Evolutionary conservation across 2,797 vertebrate species (phyloP).

Genomic region (Gobionotothen gibberifrons): DNA sequence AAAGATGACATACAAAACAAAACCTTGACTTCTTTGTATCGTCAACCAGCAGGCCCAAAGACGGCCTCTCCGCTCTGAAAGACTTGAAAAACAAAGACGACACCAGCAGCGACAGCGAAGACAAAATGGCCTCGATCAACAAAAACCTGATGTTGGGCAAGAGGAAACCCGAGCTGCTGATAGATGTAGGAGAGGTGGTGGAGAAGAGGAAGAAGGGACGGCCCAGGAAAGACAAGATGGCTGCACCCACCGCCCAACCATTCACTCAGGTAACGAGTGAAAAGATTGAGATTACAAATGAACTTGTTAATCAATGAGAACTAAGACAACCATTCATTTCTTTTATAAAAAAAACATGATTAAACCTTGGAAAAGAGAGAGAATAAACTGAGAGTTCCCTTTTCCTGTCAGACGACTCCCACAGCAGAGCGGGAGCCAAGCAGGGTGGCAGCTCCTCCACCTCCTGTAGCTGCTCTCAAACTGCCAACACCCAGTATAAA

Average conservation of each 20-base stretch:
- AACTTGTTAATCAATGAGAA: neutral
- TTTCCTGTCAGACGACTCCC: constrained; percentile 55
- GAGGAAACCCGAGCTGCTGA: constrained; percentile 88
- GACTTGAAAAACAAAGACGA: constrained; percentile 91
- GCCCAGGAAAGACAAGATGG: constrained; percentile 93
- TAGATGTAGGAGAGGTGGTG: constrained; percentile 90
- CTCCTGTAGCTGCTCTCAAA: constrained; percentile 85
- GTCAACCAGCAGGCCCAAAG: constrained; percentile 84
- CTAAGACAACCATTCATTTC: too few species aligned
- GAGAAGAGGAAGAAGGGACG: constrained; percentile 98
- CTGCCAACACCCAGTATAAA: constrained; percentile 90
- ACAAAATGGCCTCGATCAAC: constrained; percentile 89
- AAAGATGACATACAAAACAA: neutral
- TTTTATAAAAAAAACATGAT: too few species aligned
- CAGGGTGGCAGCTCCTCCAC: constrained; percentile 73
- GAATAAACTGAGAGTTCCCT: neutral
- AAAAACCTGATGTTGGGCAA: constrained; percentile 89
- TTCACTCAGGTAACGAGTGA: constrained; percentile 82
- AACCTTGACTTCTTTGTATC: rapidly evolving
- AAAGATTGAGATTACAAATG: neutral
- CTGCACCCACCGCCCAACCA: constrained; percentile 83
- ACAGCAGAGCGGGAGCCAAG: constrained; percentile 86
- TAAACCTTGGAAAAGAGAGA: neutral
- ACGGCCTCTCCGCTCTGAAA: constrained; percentile 82
- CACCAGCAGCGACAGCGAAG: constrained; percentile 97